Base-by-base conservation (phyloP, 1,140 invertebrate species). In the Cydia splendana region DNA sequence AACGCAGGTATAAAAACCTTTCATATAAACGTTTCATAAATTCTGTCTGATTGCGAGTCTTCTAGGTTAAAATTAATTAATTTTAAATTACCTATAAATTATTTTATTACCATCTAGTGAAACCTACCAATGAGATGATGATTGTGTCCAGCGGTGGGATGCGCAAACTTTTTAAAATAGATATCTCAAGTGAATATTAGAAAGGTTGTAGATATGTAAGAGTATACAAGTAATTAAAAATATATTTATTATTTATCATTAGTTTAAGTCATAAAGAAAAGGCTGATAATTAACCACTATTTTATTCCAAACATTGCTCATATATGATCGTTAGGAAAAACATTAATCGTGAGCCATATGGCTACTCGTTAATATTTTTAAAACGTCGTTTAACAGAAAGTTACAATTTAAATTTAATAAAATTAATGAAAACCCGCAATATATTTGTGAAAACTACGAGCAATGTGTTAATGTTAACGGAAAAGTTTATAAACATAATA, bases 391-490 rank as follows among this genome's bases (percentile, higher is more conserved):
- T 67, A 30, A 24, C 24, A 67, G 65, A 24, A 12, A 67, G 24
- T 6, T 30, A 13, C 9, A 7, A 12, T 71, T 69, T 69, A 76
- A 42, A 51, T 65, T 42, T 34, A 65, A 69, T 67, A 51, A 76
- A 51, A 51, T 42, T 15, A 53, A 69, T 69, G 65, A 69, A 76
- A 69, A 38, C n/a, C 38, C 51, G 9, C 48, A 71, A 34, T 48
- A 13, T 18, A 71, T 15, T 42, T 42, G 67, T 42, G 67, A 18
- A 45, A 71, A 75, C 53, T 51, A 75, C 42, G 15, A 45, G 45
- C 4, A n/a, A 45, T n/a, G 38, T 6, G 34, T 34, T 34, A 5
- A 10, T n/a, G 51, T 75, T 45, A 30, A 38, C 34, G 34, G 67
- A 38, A 42, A 18, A 9, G 12, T 71, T 71, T 71, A 71, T 42